Conservation (phyloP, 2,797 vertebrate genomes). For the Premnoplex brunnescens region DNA sequence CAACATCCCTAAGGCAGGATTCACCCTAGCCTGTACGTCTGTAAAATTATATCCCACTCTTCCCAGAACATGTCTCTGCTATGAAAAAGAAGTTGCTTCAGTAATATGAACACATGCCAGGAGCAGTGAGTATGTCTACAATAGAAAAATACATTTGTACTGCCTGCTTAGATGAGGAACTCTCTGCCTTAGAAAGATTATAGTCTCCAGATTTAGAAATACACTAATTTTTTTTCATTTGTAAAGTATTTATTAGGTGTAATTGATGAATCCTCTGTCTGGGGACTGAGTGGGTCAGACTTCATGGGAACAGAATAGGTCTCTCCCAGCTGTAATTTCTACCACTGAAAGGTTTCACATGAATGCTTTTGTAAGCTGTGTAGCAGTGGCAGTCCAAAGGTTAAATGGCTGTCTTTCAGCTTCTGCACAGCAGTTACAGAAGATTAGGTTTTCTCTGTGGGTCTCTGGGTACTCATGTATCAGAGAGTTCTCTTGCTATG, state of each 20-base stretch:
- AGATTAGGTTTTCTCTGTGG: conserved; percentile 12
- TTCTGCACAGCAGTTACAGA: neutral
- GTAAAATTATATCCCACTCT: neutral
- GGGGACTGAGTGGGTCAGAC: neutral
- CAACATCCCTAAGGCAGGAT: neutral
- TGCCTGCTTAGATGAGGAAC: neutral
- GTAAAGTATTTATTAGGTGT: neutral
- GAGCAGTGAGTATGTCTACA: neutral
- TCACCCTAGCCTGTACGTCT: neutral
- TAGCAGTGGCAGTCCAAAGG: conserved; percentile 9
- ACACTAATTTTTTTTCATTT: neutral
- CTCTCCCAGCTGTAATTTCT: neutral
- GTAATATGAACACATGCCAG: neutral
- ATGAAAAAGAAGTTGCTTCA: neutral
- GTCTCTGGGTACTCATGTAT: neutral
- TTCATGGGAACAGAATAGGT: neutral
- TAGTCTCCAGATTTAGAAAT: neutral
- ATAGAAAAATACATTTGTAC: neutral
- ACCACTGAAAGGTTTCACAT: neutral
- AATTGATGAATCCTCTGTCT: neutral
- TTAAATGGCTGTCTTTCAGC: conserved; percentile 38
- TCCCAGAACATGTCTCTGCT: neutral
- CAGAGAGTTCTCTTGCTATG: neutral
- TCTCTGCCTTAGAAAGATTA: neutral
- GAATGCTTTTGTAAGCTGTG: neutral